Conservation (phyloP, 1,140 invertebrate genomes). For the Drosophila elegans region DNA sequence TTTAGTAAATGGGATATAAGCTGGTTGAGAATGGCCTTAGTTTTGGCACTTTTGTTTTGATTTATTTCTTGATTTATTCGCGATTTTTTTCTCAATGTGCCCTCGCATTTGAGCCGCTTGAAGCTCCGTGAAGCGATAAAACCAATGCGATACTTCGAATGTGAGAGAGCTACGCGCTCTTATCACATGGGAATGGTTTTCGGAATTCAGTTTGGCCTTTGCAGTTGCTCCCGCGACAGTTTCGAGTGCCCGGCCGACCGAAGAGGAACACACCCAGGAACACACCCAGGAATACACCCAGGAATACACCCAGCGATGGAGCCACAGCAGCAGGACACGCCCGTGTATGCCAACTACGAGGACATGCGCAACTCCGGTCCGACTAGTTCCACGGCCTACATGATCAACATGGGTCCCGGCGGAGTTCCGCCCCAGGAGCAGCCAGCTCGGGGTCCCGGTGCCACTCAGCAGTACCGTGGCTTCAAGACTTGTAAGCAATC, state of each 20-base stretch:
- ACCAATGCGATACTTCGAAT: constrained; percentile 9
- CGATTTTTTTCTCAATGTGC: constrained; percentile 8
- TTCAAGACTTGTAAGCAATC: constrained; percentile 62
- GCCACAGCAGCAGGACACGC: constrained; percentile 36
- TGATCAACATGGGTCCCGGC: constrained; percentile 39
- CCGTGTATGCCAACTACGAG: constrained; percentile 67
- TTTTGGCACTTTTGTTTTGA: too few species aligned
- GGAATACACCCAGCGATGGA: constrained; percentile 23
- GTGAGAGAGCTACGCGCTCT: constrained; percentile 4
- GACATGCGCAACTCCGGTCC: constrained; percentile 57
- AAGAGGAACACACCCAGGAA: constrained; percentile 15
- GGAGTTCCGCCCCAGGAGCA: not conserved
- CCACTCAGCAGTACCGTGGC: constrained; percentile 44
- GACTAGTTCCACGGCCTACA: constrained; percentile 49
- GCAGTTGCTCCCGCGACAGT: too few species aligned
- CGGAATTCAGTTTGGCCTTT: not conserved
- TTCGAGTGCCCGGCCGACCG: constrained; percentile 17
- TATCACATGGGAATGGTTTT: constrained; percentile 25
- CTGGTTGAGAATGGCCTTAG: too few species aligned
- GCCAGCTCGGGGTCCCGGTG: not conserved
- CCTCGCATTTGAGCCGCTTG: not conserved
- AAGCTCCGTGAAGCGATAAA: constrained; percentile 14
- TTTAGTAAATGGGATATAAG: too few species aligned
- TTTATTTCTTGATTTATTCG: not conserved
- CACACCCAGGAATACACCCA: too few species aligned